phyloP scores from a whole-genome alignment of 2,888 invertebrate genomes.

The Drosophila prolongata region DNA sequence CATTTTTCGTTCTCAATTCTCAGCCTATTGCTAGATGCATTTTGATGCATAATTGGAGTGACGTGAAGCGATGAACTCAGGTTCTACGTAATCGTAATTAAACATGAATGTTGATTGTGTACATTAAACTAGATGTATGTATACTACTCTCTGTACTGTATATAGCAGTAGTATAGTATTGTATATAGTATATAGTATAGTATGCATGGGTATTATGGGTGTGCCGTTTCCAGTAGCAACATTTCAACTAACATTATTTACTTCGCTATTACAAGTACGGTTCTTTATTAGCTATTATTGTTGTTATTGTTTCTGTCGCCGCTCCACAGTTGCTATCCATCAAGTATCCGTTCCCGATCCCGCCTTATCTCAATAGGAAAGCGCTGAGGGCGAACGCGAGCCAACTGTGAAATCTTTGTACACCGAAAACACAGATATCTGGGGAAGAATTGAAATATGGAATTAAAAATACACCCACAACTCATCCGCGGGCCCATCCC shows the following conservation, averaged over 20 bases:
- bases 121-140: conserved; percentile 62
- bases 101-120: conserved; percentile 70
- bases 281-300: conserved; percentile 75
- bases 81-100: conserved; percentile 58
- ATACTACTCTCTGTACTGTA: conserved; percentile 37
- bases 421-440: conserved; percentile 96
- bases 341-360: conserved; percentile 1
- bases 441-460: conserved; percentile 84
- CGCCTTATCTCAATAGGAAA: conserved; percentile 85
- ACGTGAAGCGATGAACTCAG: conserved; percentile 74
- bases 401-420: conserved; percentile 96
- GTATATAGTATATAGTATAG: conserved; percentile 52
- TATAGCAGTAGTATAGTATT: conserved; percentile 47
- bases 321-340: conserved; percentile 25
- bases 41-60: conserved; percentile 77
- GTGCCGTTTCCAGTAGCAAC: conserved; percentile 63
- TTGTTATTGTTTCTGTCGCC: conserved; percentile 72
- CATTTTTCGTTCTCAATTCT: conserved; percentile 48
- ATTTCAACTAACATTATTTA: conserved; percentile 72
- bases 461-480: conserved; percentile 38
- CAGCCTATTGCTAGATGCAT: conserved; percentile 63
- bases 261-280: conserved; percentile 72
- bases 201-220: conserved; percentile 46
- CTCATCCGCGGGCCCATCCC: conserved; percentile 8
- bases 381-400: conserved; percentile 90